Base-by-base conservation (phyloP, 1,140 invertebrate genomes). In the Euborellia annulipes region DNA sequence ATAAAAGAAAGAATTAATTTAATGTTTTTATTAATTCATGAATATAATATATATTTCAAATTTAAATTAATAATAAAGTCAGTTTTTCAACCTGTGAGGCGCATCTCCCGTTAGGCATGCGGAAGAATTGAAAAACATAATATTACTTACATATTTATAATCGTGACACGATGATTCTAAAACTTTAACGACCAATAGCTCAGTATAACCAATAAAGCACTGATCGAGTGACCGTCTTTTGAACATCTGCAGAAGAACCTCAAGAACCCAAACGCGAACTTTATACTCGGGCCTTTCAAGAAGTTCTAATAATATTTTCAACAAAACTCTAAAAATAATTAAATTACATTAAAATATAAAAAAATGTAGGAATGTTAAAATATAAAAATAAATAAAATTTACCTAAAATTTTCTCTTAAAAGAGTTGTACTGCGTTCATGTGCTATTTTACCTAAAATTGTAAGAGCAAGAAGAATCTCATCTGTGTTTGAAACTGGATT, bases 171-270 rank as follows among this genome's bases (percentile, higher is more conserved):
- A 85, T 48, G 83, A 80, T 55, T 87, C 76, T 46, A 94, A 74
- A 14, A 94, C 79, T 62, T 84, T 83, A 17, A 94, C 62, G 41
- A 92, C 77, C 16, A 92, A 79, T 7, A 95, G 68, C 64, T 95
- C 90, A 17, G 86, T 77, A 62, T 86, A 95, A 55, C 79, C 77
- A 36, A 78, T 71, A 72, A 91, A 93, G 47, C 75, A 75, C 49
- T 76, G 64, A 13, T 81, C 64, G 57, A 91, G 76, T 56, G 81
- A 73, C 27, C 75, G 70, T 45, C 79, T 76, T 50, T 81, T 74
- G 52, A 91, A 72, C 58, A 93, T 79, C 65, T 86, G 85, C 37
- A 82, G 73, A 19, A 92, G 65, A 27, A 82, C 80, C 52, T 76
- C 72, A 37, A 92, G 68, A 0, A 84, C 79, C 52, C 79, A 71